These are phyloP conservation scores for Pangasius krempfi DNA, from an alignment of 2,797 vertebrate genomes.

Conservation along the genomic window DNA sequence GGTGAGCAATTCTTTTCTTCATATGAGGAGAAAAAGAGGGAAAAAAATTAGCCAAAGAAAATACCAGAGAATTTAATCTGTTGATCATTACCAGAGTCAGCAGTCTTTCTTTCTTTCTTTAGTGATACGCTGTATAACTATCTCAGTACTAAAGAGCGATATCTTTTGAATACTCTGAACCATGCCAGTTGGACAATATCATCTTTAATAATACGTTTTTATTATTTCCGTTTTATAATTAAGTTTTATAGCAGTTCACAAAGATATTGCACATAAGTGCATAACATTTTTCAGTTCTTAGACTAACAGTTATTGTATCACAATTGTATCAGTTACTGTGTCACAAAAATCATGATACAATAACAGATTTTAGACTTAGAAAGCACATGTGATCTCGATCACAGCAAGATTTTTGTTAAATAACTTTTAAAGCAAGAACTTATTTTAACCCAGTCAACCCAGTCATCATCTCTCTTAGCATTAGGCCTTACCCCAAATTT, in stretches of 20 bases:
- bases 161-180: slow-evolving; percentile 14
- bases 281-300: background rate
- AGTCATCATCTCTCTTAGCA: background rate
- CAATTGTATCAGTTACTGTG: background rate
- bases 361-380: background rate
- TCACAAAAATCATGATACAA: background rate
- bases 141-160: background rate
- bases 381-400: background rate
- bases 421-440: background rate
- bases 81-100: slow-evolving; percentile 48
- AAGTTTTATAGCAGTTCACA: background rate
- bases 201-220: background rate
- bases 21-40: background rate
- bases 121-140: slow-evolving; percentile 28
- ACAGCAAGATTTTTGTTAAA: background rate
- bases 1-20: background rate
- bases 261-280: background rate
- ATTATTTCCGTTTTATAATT: background rate
- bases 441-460: background rate
- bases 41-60: background rate
- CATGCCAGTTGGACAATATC: background rate
- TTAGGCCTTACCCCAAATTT: background rate
- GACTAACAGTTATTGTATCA: background rate
- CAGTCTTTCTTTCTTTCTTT: slow-evolving; percentile 43
- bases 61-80: slow-evolving; percentile 12